These are phyloP conservation scores for Serilophus lunatus DNA, from an alignment of 2,113 vertebrate genomes.

Conservation along the genomic window DNA sequence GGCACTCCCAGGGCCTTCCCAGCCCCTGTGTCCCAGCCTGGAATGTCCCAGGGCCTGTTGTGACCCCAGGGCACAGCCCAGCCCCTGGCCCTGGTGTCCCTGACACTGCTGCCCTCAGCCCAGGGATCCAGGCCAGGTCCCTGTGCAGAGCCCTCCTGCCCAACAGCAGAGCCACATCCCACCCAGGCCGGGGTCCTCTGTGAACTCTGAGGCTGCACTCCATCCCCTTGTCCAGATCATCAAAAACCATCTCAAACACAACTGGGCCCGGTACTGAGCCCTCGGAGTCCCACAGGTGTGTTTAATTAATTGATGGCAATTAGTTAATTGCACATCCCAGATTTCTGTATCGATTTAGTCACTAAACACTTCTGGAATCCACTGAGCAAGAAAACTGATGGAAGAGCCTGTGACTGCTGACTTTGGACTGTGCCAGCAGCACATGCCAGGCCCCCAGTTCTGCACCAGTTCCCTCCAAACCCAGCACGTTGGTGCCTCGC, in stretches of 20 bases:
- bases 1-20: neutral
- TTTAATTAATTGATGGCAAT: neutral
- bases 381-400: neutral
- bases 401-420: fast-evolving
- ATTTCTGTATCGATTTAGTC: neutral
- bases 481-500: neutral
- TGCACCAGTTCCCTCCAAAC: too few relatives aligned
- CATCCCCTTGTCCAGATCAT: neutral
- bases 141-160: neutral
- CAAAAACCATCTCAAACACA: neutral
- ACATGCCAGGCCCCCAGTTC: neutral
- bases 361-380: neutral
- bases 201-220: neutral
- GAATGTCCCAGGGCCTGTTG: neutral
- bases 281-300: neutral
- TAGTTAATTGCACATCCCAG: neutral
- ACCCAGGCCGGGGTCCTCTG: neutral
- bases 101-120: neutral
- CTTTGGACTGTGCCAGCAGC: neutral
- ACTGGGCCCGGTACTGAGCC: neutral
- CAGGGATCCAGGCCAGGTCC: too few relatives aligned
- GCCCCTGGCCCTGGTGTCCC: too few relatives aligned
- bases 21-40: neutral
- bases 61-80: neutral
- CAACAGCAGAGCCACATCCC: neutral